Evolutionary conservation across 2,888 invertebrate genomes (phyloP), one percentile per base, ranked within the genome.

Genomic region (Pristionchus fissidentatus): DNA sequence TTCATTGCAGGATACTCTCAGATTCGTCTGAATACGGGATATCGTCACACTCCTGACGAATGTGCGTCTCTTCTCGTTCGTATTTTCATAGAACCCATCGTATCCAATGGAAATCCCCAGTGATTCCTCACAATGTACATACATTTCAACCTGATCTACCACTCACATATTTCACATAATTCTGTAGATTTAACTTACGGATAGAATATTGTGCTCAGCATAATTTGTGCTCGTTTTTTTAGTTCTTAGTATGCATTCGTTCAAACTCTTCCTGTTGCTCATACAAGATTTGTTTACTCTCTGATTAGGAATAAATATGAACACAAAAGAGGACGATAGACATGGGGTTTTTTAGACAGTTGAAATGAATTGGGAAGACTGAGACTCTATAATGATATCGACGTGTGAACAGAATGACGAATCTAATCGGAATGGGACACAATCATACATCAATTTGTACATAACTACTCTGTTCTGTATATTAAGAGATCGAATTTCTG

Each of bases 21-120:
- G 85, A 88, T 92, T 62, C 90, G 91, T 32, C 85, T 92, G 52
- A 90, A 90, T 84, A 92, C 92, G n/a, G 92, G 92, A 38, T 89
- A 87, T 80, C 88, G 88, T 66, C 92, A 92, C 84, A 86, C 85
- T 26, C 84, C 88, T 49, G 92, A 92, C 83, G 88, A 90, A 38
- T 90, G 90, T 15, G 92, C 92, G 22, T 89, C 92, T 7, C 87
- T 92, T 8, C 90, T 92, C 83, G 89, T 92, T 52, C 85, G 90
- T 35, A 87, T 89, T n/a, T 35, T 41, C 19, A 57, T 84, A 26
- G 84, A 84, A 10, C 41, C 83, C 3, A 29, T 81, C 35, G 13
- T 29, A 22, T 19, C 8, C 10, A 77, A 77, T 77, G 49, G 75
- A 13, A 49, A 29, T 15, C 5, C 49, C 7, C 32, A 60, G 29